Base-by-base conservation (phyloP, 2,888 invertebrate species). In the Pristionchus japonicus region DNA sequence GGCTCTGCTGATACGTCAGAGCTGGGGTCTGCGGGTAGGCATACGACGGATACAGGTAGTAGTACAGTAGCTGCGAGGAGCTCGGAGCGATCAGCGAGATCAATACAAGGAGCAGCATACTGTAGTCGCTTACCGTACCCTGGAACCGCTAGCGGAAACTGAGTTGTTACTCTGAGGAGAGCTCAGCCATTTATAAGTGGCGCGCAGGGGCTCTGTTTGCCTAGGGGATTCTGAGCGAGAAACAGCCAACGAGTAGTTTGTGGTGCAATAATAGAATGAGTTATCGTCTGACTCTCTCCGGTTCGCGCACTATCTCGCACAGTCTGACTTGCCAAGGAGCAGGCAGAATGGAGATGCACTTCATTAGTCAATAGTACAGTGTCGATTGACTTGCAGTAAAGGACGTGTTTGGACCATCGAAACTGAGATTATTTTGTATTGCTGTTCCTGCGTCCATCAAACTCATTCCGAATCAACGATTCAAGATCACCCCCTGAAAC, bases 131-230 rank as follows among this genome's bases (percentile, higher is more conserved):
- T 57, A 20, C 23, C 11, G 64, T 20, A 31, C 0, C 27, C 37
- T 20, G 9, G 20, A 37, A 1, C 57, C 20, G 34, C 6, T 23
- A 40, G 31, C 74, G 23, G 74, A n/a, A 70, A 40, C 43, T 13
- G 43, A 77, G 40, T 43, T 40, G 43, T 27, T 77, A 70, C 70
- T 77, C 23, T 43, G 0, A n/a, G 3, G 77, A n/a, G 43, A 77
- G 23, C 31, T 77, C 37, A 40, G 77, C 43, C 77, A 77, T 77
- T 77, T 77, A 77, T 77, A 77, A 77, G 77, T 77, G 77, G 77
- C 27, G 77, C 20, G 23, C 49, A 52, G 23, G 7, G 77, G 77
- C 77, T 77, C 77, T 77, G 77, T 77, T 77, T 77, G 77, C 34
- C 31, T 13, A 77, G 11, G n/a, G 43, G 77, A 77, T 77, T 74